These are phyloP conservation scores for Hyppa rectilinea DNA, from an alignment of 2,888 invertebrate species.

Conservation along the genomic window DNA sequence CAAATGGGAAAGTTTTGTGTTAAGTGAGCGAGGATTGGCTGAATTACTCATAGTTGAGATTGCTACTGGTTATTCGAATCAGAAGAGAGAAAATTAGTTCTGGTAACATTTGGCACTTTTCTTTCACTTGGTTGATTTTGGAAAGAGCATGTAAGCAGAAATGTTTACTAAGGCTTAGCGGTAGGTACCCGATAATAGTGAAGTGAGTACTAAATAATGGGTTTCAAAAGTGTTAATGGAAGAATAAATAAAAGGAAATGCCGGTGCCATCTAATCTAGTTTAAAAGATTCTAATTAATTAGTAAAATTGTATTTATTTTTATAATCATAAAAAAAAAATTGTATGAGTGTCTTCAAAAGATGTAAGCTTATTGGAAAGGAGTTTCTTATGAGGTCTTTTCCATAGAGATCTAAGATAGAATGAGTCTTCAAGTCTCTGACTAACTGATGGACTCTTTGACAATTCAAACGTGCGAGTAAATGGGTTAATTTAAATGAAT, in stretches of 20 bases:
- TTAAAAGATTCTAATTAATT: too few species aligned
- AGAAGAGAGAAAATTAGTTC: neutral
- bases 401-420: neutral
- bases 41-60: constrained; percentile 54
- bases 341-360: too few species aligned
- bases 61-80: constrained; percentile 14
- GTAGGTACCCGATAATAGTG: neutral
- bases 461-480: neutral
- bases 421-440: neutral
- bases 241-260: neutral
- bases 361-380: neutral
- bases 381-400: neutral
- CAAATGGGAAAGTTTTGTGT: constrained; percentile 73
- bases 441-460: neutral
- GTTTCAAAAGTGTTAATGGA: neutral
- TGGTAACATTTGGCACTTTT: neutral
- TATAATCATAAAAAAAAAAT: too few species aligned
- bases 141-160: neutral
- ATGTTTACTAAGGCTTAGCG: neutral
- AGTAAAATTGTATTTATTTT: too few species aligned
- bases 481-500: neutral
- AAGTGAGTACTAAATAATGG: neutral
- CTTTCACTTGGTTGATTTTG: neutral
- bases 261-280: neutral
- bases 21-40: constrained; percentile 63